These are phyloP conservation scores for Drosophila ironensis DNA, from an alignment of 1,140 invertebrate species.

Conservation along the genomic window DNA sequence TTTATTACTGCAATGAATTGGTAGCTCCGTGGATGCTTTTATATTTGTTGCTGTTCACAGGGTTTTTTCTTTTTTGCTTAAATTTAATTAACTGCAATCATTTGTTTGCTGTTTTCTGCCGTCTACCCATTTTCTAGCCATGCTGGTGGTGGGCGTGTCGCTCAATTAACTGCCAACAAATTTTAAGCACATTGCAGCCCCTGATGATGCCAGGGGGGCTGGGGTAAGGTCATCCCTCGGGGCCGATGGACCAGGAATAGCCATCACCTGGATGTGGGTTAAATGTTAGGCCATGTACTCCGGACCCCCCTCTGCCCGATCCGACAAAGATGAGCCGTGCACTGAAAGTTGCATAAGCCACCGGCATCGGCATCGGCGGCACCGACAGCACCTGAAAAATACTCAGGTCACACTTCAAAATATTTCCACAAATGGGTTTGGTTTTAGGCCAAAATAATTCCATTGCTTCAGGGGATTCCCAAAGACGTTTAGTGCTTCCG, in stretches of 20 bases:
- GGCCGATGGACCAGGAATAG: slow-evolving; percentile 41
- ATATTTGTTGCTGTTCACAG: slow-evolving; percentile 30
- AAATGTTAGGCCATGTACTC: slow-evolving; percentile 49
- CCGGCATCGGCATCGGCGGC: slow-evolving; percentile 10
- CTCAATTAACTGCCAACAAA: slow-evolving; percentile 52
- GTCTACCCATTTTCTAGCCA: slow-evolving; percentile 2
- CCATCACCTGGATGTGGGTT: slow-evolving; percentile 42
- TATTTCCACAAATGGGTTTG: too few species aligned
- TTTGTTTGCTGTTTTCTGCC: slow-evolving; percentile 9
- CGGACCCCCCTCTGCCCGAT: neutral
- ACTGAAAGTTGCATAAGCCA: slow-evolving; percentile 66
- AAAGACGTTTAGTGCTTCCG: too few species aligned
- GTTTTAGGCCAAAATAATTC: too few species aligned
- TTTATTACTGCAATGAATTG: slow-evolving; percentile 78
- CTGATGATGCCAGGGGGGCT: neutral
- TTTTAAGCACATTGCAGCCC: slow-evolving; percentile 40
- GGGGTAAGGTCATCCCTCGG: slow-evolving; percentile 48
- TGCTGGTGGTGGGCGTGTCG: slow-evolving; percentile 33
- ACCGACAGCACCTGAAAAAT: slow-evolving; percentile 29
- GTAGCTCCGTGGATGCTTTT: slow-evolving; percentile 35
- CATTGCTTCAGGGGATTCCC: too few species aligned
- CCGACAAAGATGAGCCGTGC: slow-evolving; percentile 38
- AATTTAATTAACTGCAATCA: slow-evolving; percentile 67
- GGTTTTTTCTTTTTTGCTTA: slow-evolving; percentile 31
- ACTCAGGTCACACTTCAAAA: slow-evolving; percentile 4